Conservation (phyloP, 1,140 invertebrate genomes). For the Palaemon carinicauda region DNA sequence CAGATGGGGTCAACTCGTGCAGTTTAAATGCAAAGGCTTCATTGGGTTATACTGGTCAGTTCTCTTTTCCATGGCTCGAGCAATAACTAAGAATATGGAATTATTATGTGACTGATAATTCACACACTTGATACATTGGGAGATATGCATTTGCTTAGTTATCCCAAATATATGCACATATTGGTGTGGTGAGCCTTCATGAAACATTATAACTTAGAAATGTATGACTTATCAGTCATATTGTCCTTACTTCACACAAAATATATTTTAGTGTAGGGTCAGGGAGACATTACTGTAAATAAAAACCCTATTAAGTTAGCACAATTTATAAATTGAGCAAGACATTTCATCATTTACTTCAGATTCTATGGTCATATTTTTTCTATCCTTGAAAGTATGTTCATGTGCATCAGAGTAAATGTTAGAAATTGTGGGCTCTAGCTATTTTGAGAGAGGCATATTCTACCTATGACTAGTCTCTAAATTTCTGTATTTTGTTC, state of each 20-base stretch:
- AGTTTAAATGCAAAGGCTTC: not conserved
- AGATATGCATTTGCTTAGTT: not conserved
- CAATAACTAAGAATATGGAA: slow-evolving; percentile 43
- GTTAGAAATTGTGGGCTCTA: slow-evolving; percentile 26
- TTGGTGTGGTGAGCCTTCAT: slow-evolving; percentile 31
- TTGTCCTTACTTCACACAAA: slow-evolving; percentile 40
- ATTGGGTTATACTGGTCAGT: slow-evolving; percentile 21
- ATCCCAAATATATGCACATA: not conserved
- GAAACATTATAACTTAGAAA: slow-evolving; percentile 17
- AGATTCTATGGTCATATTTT: slow-evolving; percentile 7
- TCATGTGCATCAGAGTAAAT: slow-evolving; percentile 13
- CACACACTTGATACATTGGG: not conserved
- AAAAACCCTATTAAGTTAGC: slow-evolving; percentile 47
- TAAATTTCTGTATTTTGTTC: slow-evolving; percentile 48
- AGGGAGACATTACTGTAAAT: slow-evolving; percentile 46
- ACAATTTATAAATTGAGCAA: slow-evolving; percentile 45
- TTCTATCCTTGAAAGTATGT: not conserved
- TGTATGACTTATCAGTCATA: slow-evolving; percentile 44
- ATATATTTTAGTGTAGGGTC: slow-evolving; percentile 51
- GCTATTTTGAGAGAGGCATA: slow-evolving; percentile 48
- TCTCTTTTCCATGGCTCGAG: slow-evolving; percentile 20
- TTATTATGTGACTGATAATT: slow-evolving; percentile 43
- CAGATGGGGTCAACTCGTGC: not conserved
- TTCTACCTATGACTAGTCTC: slow-evolving; percentile 54
- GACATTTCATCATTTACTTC: slow-evolving; percentile 24